Evolutionary conservation across 2,113 vertebrate genomes (phyloP).

Genomic region (Heloderma charlesbogerti): DNA sequence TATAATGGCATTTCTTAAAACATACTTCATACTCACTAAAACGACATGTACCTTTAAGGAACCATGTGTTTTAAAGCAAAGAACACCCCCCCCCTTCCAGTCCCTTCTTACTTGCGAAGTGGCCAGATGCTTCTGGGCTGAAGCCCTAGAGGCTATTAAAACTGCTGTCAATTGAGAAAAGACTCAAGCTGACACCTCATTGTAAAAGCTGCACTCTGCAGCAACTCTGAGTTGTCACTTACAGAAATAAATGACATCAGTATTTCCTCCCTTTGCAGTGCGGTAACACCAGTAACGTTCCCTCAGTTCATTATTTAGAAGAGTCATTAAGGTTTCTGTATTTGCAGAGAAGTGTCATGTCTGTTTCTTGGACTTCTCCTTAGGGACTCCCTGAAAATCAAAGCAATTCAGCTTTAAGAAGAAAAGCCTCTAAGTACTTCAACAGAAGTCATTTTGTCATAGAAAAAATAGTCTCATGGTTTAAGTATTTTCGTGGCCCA

Average conservation of each 20-base stretch:
- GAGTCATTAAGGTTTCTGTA: constrained; percentile 4
- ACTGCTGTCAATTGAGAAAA: constrained; percentile 29
- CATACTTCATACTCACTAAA: neutral
- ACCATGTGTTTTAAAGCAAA: neutral
- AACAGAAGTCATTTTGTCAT: neutral
- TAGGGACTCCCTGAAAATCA: constrained; percentile 5
- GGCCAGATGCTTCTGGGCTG: constrained; percentile 21
- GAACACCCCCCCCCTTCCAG: neutral
- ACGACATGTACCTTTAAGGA: neutral
- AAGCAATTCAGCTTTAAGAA: constrained; percentile 21
- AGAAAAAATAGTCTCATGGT: neutral
- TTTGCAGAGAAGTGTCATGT: neutral
- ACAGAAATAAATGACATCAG: constrained; percentile 14
- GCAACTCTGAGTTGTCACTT: neutral
- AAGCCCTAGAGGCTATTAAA: constrained; percentile 44
- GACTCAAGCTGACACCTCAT: constrained; percentile 14
- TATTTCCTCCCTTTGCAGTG: neutral
- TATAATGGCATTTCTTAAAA: neutral
- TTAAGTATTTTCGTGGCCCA: neutral
- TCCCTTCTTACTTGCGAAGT: constrained; percentile 10
- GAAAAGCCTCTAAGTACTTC: neutral
- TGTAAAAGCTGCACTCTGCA: neutral
- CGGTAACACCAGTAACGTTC: neutral
- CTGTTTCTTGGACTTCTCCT: neutral
- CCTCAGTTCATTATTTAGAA: constrained; percentile 12